phyloP scores from a whole-genome alignment of 2,888 invertebrate genomes.

The Volucella inflata region DNA sequence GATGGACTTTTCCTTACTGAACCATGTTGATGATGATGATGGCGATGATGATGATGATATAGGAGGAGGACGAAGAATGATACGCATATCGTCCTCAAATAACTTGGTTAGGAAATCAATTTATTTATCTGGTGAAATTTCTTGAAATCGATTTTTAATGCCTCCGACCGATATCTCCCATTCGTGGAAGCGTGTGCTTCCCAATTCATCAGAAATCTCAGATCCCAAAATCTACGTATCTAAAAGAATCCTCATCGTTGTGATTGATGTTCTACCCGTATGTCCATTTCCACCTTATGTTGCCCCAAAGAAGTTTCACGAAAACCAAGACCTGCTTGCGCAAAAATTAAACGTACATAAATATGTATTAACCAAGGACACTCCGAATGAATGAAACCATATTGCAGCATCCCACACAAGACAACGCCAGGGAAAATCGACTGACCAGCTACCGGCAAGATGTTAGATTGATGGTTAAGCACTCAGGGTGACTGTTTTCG shows the following conservation, averaged over 20 bases:
- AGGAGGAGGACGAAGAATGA: no score
- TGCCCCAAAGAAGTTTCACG: neutral
- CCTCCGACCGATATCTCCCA: slow-evolving; percentile 1
- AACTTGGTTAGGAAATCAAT: slow-evolving; percentile 30
- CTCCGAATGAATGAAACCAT: slow-evolving; percentile 1
- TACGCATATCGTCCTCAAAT: neutral
- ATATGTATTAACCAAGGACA: slow-evolving; percentile 15
- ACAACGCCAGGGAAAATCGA: no score
- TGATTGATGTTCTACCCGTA: slow-evolving; percentile 23
- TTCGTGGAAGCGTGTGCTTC: slow-evolving; percentile 1
- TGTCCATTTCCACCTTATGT: slow-evolving; percentile 12
- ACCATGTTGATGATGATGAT: neutral
- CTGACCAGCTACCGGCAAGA: neutral
- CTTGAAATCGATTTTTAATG: slow-evolving; percentile 41
- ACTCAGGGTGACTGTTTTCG: neutral
- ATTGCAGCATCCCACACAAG: neutral
- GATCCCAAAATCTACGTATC: neutral
- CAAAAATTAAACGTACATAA: neutral
- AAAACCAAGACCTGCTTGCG: neutral
- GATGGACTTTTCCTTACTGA: slow-evolving; percentile 15
- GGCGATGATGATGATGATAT: no score
- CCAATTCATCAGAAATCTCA: no score
- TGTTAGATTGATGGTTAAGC: slow-evolving; percentile 20
- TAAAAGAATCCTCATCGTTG: slow-evolving; percentile 4
- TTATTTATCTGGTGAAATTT: slow-evolving; percentile 17